Evolutionary conservation across 2,888 invertebrate genomes (phyloP).

Genomic region (Conops quadrifasciatus): DNA sequence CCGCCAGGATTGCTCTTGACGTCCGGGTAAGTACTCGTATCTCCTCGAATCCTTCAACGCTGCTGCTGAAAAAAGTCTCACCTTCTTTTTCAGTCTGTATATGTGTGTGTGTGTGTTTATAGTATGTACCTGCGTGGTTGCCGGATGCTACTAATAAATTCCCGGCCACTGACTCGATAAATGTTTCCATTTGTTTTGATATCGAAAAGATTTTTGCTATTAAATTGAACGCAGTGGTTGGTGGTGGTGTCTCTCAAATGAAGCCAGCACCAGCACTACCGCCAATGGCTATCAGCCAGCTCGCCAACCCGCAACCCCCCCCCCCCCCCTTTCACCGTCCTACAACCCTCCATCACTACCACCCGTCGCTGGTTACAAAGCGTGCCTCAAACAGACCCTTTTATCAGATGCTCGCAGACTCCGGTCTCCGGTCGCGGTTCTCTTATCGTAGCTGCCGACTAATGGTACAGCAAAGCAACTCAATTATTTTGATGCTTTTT

Average conservation of each 20-base stretch:
- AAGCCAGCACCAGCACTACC: conserved; percentile 38
- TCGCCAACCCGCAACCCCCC: not conserved
- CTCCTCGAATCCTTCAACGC: not conserved
- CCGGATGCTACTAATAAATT: not conserved
- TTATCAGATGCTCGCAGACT: no score
- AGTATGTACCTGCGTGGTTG: not conserved
- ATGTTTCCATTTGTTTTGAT: conserved; percentile 50
- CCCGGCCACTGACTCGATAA: conserved; percentile 22
- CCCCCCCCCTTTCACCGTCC: not conserved
- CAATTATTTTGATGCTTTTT: conserved; percentile 50
- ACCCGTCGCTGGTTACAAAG: no score
- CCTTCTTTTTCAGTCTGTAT: conserved; percentile 11
- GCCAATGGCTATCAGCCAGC: not conserved
- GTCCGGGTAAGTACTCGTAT: no score
- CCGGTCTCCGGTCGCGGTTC: not conserved
- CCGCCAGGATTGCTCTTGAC: no score
- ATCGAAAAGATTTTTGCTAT: conserved; percentile 59
- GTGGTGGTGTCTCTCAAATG: conserved; percentile 59
- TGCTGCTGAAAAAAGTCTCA: conserved; percentile 10
- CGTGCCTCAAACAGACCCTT: no score
- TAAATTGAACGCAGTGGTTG: conserved; percentile 58
- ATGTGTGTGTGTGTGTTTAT: not conserved
- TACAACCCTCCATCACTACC: no score
- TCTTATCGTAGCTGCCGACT: conserved; percentile 33
- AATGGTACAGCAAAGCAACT: conserved; percentile 44